A percentile compares a stretch with the other conserved stretches of the same genome.
These are phyloP conservation scores for Porites australiensis DNA, from an alignment of 64 coral and sea anemone genomes.

Conservation along the genomic window DNA sequence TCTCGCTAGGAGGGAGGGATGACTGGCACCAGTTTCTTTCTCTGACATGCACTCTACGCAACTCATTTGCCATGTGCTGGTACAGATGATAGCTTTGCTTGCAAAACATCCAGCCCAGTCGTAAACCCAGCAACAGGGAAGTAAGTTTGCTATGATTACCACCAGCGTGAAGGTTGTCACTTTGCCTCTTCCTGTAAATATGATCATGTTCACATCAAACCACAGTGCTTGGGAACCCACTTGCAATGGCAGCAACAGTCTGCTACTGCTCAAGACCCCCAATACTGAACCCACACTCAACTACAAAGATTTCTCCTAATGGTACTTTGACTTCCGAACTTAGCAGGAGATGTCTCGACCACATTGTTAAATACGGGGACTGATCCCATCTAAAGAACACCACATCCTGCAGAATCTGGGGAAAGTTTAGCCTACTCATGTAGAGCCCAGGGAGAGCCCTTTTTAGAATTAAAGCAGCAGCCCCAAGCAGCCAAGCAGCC, in stretches of 20 bases:
- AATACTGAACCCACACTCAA: conserved; percentile 34
- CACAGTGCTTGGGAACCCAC: no score
- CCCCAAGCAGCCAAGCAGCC: conserved; percentile 44
- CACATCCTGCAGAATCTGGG: conserved; percentile 7
- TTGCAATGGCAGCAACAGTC: no score
- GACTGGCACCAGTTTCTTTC: no score
- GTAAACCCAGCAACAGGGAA: conserved; percentile 63
- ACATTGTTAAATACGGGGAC: no score
- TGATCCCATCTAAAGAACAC: no score
- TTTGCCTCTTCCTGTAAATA: conserved; percentile 53
- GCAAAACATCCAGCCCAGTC: conserved; percentile 31
- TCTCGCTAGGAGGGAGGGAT: no score
- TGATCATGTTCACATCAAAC: no score
- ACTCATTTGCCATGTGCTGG: no score
- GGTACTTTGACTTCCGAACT: not conserved
- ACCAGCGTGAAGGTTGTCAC: conserved; percentile 36
- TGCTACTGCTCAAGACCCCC: not conserved
- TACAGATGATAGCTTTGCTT: not conserved
- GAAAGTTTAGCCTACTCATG: not conserved
- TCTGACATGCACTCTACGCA: no score
- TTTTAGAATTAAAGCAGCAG: not conserved
- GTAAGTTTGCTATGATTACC: conserved; percentile 54
- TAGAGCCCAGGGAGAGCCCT: conserved; percentile 45
- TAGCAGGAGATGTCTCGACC: conserved; percentile 53
- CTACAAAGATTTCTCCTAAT: not conserved